Evolutionary conservation across 2,888 invertebrate genomes (phyloP).

Genomic region (Aethes cnicana): DNA sequence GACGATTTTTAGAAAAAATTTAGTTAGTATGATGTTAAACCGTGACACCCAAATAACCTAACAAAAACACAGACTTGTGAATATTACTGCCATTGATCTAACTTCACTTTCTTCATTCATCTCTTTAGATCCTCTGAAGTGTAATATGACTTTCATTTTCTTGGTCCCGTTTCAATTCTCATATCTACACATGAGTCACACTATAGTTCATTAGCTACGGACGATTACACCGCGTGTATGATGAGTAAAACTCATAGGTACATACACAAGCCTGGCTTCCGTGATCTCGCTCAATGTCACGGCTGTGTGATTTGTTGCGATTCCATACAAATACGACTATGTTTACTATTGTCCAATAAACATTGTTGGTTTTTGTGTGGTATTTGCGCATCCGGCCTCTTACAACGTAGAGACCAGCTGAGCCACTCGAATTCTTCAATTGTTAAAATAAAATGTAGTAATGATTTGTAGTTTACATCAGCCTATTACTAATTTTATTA

Average conservation of each 20-base stretch:
- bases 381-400: neutral
- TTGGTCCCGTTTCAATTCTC: neutral
- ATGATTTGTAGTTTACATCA: no score
- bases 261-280: conserved; percentile 37
- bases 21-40: no score
- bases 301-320: conserved; percentile 29
- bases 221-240: conserved; percentile 20
- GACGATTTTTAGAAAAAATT: no score
- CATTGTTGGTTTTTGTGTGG: conserved; percentile 12
- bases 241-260: conserved; percentile 6
- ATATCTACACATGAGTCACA: conserved; percentile 34
- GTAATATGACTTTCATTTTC: no score
- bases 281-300: conserved; percentile 41
- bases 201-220: conserved; percentile 42
- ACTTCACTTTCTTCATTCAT: no score
- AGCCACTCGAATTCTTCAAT: conserved; percentile 4
- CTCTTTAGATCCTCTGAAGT: no score
- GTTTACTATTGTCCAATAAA: conserved; percentile 12
- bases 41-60: no score
- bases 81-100: no score
- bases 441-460: no score
- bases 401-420: neutral
- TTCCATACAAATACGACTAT: conserved; percentile 27
- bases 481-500: no score
- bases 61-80: no score